phyloP scores from a whole-genome alignment of 2,797 vertebrate genomes.

The Helarctos malayanus region DNA sequence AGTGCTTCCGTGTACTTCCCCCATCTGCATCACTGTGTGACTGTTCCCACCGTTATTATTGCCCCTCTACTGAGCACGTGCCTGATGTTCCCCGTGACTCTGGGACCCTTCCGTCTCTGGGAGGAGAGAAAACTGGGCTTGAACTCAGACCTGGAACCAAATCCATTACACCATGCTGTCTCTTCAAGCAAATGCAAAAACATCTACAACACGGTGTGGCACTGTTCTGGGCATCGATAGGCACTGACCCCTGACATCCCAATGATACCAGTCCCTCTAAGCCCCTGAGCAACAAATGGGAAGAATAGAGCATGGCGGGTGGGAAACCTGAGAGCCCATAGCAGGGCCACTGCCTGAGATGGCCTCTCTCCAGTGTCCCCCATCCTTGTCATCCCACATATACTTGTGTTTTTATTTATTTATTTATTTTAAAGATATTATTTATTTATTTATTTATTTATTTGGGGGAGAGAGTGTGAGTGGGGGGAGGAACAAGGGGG shows the following conservation, averaged over 20 bases:
- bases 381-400: not conserved
- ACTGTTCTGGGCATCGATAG: not conserved
- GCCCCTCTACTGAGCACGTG: not conserved
- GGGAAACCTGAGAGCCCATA: not conserved
- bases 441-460: not conserved
- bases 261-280: not conserved
- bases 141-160: not conserved
- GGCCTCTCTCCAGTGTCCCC: not conserved
- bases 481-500: not conserved
- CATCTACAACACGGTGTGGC: not conserved
- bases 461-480: not conserved
- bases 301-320: not conserved
- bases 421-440: not conserved
- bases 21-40: accelerated
- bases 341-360: not conserved
- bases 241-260: not conserved
- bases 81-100: not conserved
- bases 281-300: not conserved
- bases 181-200: not conserved
- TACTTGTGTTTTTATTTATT: not conserved
- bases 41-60: accelerated
- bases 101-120: not conserved
- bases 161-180: accelerated
- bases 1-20: accelerated
- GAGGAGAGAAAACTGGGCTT: not conserved